A percentile compares a stretch with the other conserved stretches of the same genome.
Evolutionary conservation across 2,797 vertebrate genomes (phyloP).

Genomic region (Phyllotis vaccarum): DNA sequence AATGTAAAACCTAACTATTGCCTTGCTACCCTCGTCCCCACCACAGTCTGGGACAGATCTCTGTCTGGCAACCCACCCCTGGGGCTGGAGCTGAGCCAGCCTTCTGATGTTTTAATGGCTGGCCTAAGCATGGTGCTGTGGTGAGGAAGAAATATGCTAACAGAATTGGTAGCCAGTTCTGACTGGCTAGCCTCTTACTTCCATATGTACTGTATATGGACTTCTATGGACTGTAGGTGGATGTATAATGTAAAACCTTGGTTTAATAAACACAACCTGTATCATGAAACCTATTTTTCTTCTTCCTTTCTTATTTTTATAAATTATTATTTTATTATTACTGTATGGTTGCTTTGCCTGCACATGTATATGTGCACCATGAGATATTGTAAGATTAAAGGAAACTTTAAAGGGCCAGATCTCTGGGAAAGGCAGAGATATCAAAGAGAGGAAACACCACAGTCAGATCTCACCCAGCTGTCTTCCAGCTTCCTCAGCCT

Average conservation of each 20-base stretch:
- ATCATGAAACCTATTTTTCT: slow-evolving; percentile 51
- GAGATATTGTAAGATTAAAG: too few relatives aligned
- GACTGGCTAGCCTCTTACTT: slow-evolving; percentile 56
- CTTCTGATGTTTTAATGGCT: background rate
- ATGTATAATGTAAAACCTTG: slow-evolving; percentile 76
- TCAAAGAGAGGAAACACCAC: too few relatives aligned
- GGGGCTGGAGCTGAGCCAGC: background rate
- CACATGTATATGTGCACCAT: background rate
- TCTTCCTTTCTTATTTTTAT: background rate
- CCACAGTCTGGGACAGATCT: background rate
- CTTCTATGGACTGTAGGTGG: slow-evolving; percentile 76
- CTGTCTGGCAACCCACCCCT: background rate
- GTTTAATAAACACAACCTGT: slow-evolving; percentile 85
- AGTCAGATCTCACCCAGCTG: too few relatives aligned
- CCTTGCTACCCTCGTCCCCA: slow-evolving; percentile 51
- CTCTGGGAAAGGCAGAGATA: too few relatives aligned
- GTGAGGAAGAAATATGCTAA: background rate
- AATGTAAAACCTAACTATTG: slow-evolving; percentile 71
- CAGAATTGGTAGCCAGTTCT: slow-evolving; percentile 42
- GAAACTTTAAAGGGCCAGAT: too few relatives aligned
- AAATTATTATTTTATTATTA: background rate
- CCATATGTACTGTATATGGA: slow-evolving; percentile 75
- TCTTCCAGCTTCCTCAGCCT: too few relatives aligned
- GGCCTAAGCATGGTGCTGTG: background rate
- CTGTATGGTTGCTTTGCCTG: too few relatives aligned